A percentile compares a stretch with the other conserved stretches of the same genome.
phyloP scores from a whole-genome alignment of 2,888 invertebrate genomes.

The Diaphora mendica region DNA sequence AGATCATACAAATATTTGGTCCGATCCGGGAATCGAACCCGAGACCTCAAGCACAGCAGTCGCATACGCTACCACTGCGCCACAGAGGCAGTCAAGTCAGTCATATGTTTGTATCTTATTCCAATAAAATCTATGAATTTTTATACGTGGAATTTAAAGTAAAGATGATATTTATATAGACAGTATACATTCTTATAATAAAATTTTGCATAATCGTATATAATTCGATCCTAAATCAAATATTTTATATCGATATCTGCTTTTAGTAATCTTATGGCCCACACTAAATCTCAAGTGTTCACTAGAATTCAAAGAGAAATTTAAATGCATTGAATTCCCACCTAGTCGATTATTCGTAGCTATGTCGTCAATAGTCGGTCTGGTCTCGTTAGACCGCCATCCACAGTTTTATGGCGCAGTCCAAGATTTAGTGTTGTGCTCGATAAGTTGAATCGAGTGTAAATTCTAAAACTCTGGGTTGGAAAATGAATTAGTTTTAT shows the following conservation, averaged over 20 bases:
- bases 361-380: slow-evolving; percentile 23
- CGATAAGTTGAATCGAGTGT: slow-evolving; percentile 29
- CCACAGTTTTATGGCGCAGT: slow-evolving; percentile 40
- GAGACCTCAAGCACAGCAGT: too few relatives aligned
- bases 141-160: too few relatives aligned
- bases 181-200: too few relatives aligned
- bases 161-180: too few relatives aligned
- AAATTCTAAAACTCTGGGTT: slow-evolving; percentile 23
- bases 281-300: slow-evolving; percentile 2
- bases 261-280: not conserved
- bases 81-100: too few relatives aligned
- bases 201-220: not conserved
- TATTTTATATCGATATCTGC: not conserved
- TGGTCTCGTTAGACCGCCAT: slow-evolving; percentile 34
- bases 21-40: too few relatives aligned
- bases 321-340: slow-evolving; percentile 51
- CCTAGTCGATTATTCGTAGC: slow-evolving; percentile 43
- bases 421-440: slow-evolving; percentile 42
- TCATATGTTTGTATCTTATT: too few relatives aligned
- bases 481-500: slow-evolving; percentile 18
- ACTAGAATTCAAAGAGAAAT: slow-evolving; percentile 35
- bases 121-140: too few relatives aligned
- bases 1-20: too few relatives aligned
- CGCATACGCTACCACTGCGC: too few relatives aligned
- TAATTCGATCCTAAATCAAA: not conserved